A percentile compares a stretch with the other conserved stretches of the same genome.
Evolutionary conservation across 2,797 vertebrate genomes (phyloP).

Genomic region (Acipenser oxyrinchus): DNA sequence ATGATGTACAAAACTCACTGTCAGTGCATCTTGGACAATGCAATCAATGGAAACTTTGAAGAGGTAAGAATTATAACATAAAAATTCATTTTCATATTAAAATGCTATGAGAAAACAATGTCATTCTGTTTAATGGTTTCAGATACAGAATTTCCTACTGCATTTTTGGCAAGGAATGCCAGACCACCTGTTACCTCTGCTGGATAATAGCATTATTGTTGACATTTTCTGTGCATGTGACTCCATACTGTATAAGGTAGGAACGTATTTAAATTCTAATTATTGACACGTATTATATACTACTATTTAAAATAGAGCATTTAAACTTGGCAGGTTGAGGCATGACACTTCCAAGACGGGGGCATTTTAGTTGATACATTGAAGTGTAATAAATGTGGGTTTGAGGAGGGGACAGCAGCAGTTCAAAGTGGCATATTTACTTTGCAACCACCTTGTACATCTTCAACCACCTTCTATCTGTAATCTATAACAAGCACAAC

Average conservation of each 20-base stretch:
- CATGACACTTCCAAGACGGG: too few species aligned
- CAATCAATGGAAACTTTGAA: constrained; percentile 95
- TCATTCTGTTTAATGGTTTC: constrained; percentile 30
- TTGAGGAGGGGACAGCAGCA: too few species aligned
- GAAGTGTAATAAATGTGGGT: too few species aligned
- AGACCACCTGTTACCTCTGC: constrained; percentile 86
- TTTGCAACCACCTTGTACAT: too few species aligned
- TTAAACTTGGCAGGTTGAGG: too few species aligned
- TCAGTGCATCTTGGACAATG: constrained; percentile 95
- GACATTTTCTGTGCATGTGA: constrained; percentile 97
- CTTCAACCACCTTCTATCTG: too few species aligned
- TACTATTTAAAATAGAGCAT: too few species aligned
- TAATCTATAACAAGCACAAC: too few species aligned
- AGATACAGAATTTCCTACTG: constrained; percentile 96
- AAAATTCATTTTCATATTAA: neutral
- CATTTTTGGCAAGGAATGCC: constrained; percentile 99
- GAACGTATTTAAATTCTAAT: constrained; percentile 7
- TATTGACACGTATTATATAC: neutral
- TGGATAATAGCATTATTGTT: constrained; percentile 83
- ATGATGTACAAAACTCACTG: constrained; percentile 99
- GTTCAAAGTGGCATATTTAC: too few species aligned
- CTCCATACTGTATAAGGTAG: constrained; percentile 93
- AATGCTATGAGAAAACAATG: neutral
- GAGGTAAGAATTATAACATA: constrained; percentile 66
- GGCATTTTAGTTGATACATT: too few species aligned